A percentile compares a stretch with the other conserved stretches of the same genome.
These are phyloP conservation scores for Erpobdella octoculata DNA, from an alignment of 2,888 invertebrate species.

Conservation along the genomic window DNA sequence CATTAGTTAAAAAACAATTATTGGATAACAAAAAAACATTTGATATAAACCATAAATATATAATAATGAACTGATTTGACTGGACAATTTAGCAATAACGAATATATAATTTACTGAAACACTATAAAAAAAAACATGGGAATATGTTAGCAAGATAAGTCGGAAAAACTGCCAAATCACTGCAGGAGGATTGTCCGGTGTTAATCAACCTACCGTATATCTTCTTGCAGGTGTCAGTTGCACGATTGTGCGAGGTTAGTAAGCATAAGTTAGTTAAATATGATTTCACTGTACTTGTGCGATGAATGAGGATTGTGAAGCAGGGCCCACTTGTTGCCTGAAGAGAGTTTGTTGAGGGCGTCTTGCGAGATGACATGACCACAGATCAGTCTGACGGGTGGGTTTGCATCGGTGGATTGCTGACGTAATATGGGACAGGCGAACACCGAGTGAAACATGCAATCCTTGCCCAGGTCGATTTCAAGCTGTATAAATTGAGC, in stretches of 20 bases:
- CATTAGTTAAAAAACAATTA: not conserved
- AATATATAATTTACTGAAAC: too few species aligned
- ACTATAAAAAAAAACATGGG: too few species aligned
- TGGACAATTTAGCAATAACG: too few species aligned
- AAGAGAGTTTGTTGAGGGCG: conserved; percentile 86
- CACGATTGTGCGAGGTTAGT: too few species aligned
- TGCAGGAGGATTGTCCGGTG: too few species aligned
- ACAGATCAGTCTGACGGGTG: conserved; percentile 90
- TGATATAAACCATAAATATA: too few species aligned
- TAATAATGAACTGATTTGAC: too few species aligned
- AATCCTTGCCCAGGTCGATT: conserved; percentile 81
- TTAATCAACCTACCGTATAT: too few species aligned
- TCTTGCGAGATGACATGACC: conserved; percentile 97
- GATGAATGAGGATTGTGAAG: not conserved
- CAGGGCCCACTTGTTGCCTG: conserved; percentile 72
- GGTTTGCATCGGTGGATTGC: conserved; percentile 88
- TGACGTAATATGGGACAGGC: conserved; percentile 95
- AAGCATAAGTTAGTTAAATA: not conserved
- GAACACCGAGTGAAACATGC: conserved; percentile 92
- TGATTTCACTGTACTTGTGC: not conserved
- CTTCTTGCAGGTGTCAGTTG: too few species aligned
- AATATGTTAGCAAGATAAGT: too few species aligned
- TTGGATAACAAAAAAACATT: too few species aligned
- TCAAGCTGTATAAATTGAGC: conserved; percentile 73
- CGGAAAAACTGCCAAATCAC: too few species aligned